Conservation (phyloP, 2,888 invertebrate genomes). For the Apoda limacodes region DNA sequence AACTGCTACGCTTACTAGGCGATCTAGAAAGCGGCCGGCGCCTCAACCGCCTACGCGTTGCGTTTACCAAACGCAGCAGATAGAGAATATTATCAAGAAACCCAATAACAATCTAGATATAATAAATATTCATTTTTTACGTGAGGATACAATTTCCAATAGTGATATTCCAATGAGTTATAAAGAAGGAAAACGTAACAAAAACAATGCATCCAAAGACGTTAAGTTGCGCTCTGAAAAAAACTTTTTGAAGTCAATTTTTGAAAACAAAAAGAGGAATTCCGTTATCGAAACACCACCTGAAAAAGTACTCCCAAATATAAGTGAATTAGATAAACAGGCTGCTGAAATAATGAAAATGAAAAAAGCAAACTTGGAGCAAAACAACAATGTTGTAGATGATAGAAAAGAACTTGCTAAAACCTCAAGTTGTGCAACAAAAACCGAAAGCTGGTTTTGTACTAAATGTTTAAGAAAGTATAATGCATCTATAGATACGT, state of each 20-base stretch:
- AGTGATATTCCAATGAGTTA: constrained; percentile 23
- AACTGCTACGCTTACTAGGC: constrained; percentile 43
- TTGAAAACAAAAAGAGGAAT: constrained; percentile 54
- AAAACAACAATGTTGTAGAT: no score
- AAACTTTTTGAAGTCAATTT: constrained; percentile 63
- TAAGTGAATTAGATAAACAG: constrained; percentile 83
- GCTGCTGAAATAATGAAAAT: constrained; percentile 79
- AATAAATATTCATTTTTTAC: no score
- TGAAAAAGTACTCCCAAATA: constrained; percentile 76
- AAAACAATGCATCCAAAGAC: constrained; percentile 31
- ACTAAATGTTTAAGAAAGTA: constrained; percentile 47
- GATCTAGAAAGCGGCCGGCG: constrained; percentile 60
- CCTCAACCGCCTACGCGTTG: constrained; percentile 59
- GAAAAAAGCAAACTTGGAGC: constrained; percentile 32
- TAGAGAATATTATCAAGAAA: constrained; percentile 23
- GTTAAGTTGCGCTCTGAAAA: constrained; percentile 57
- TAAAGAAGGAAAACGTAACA: constrained; percentile 37
- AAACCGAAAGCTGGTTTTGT: constrained; percentile 41
- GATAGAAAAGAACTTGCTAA: no score
- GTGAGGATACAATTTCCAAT: constrained; percentile 17
- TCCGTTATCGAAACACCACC: constrained; percentile 39
- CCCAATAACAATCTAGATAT: constrained; percentile 7
- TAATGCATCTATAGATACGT: constrained; percentile 35
- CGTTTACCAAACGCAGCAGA: constrained; percentile 22
- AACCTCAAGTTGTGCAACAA: constrained; percentile 4